Evolutionary conservation across 1,140 invertebrate species (phyloP).

Genomic region (Micrasema longulum): DNA sequence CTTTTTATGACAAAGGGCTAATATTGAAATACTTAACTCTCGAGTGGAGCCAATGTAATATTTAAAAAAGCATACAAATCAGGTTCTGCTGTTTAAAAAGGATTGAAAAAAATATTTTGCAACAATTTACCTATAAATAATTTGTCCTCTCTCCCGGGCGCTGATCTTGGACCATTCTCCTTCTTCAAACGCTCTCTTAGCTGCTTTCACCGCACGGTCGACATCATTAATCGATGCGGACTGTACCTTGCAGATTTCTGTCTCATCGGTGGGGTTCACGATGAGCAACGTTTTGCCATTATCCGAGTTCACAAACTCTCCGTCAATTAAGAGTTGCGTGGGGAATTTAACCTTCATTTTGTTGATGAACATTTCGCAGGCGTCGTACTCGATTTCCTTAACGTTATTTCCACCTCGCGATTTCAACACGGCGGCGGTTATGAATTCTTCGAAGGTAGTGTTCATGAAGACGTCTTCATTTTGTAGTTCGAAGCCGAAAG

Average conservation of each 20-base stretch:
- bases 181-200: constrained; percentile 86
- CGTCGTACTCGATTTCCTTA: constrained; percentile 75
- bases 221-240: constrained; percentile 85
- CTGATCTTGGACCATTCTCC: constrained; percentile 92
- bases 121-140: constrained; percentile 80
- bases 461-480: constrained; percentile 96
- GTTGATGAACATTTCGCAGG: constrained; percentile 82
- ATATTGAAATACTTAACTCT: too few relatives aligned
- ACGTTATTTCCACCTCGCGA: constrained; percentile 70
- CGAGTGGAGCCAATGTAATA: too few relatives aligned
- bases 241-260: constrained; percentile 83
- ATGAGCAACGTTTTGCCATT: constrained; percentile 73
- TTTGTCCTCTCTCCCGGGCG: constrained; percentile 81
- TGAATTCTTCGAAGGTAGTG: constrained; percentile 88
- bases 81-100: too few relatives aligned
- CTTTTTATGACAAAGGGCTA: too few relatives aligned
- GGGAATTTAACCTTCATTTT: constrained; percentile 88
- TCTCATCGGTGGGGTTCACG: constrained; percentile 90
- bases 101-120: too few relatives aligned
- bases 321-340: constrained; percentile 91
- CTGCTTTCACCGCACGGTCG: constrained; percentile 86
- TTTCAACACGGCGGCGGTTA: constrained; percentile 74
- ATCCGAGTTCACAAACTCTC: constrained; percentile 87
- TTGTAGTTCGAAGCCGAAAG: constrained; percentile 80
- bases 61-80: too few relatives aligned